Evolutionary conservation across 2,113 vertebrate genomes (phyloP).

Genomic region (Thalassarche chlororhynchos): DNA sequence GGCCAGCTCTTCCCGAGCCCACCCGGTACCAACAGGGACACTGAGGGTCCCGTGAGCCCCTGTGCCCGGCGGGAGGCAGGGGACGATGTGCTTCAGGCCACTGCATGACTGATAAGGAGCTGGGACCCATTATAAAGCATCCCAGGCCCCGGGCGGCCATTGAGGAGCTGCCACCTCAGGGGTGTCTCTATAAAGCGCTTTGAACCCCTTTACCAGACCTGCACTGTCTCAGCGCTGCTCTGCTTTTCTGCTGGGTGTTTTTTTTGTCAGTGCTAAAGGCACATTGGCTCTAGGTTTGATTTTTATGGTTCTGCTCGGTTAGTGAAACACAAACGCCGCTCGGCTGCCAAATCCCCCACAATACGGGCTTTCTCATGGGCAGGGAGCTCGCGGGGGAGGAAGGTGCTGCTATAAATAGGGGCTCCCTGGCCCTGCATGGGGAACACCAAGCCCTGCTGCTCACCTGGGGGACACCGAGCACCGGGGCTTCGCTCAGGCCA

Average conservation of each 20-base stretch:
- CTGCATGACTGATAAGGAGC: neutral
- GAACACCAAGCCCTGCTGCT: constrained; percentile 71
- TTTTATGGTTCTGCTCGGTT: constrained; percentile 57
- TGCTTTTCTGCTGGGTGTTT: neutral
- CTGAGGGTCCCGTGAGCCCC: fast-evolving
- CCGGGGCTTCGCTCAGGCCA: neutral
- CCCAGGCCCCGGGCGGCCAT: neutral
- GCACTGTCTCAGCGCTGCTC: neutral
- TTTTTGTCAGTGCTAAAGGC: neutral
- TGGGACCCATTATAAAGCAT: fast-evolving
- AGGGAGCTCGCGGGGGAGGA: neutral
- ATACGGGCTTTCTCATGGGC: constrained; percentile 1
- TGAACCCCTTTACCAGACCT: neutral
- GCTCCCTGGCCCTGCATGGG: constrained; percentile 28
- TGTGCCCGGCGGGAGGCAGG: fast-evolving
- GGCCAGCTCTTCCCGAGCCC: neutral
- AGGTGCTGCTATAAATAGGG: constrained; percentile 52
- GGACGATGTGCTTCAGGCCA: neutral
- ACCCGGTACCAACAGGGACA: neutral
- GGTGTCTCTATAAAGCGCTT: neutral
- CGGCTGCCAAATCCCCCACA: constrained; percentile 35
- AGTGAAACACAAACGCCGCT: constrained; percentile 40
- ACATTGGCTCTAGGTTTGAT: neutral
- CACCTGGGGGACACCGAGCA: neutral
- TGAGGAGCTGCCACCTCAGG: neutral